Evolutionary conservation across 1,140 invertebrate genomes (phyloP), one percentile per base, ranked within the genome.

Genomic region (Nephila pilipes): DNA sequence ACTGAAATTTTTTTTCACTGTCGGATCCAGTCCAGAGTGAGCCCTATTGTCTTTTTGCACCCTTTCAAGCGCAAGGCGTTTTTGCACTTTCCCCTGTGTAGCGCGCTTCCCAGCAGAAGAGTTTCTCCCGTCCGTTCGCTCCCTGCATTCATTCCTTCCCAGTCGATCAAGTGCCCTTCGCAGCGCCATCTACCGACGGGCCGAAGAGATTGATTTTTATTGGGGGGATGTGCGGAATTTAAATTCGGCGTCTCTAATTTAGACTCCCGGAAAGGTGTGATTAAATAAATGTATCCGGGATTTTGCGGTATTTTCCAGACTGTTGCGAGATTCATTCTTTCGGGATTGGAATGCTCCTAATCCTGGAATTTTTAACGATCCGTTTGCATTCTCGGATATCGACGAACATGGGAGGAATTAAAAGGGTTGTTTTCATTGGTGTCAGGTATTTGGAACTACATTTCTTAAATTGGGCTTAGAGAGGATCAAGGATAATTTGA

Each of bases 61-160:
- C 20, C 22, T 60, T 22, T 4, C 20, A 22, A 20, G 58, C 58
- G 5, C 65, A 2, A 69, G 14, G 25, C n/a, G 25, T 16, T 29
- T 29, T 69, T 69, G 65, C 65, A 69, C 65, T 69, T 69, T 69
- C 65, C 58, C 29, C 25, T 69, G 65, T 69, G 25, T 32, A 29
- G 65, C 65, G 25, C 65, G 29, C 65, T 69, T 69, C 16, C 65
- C 65, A 69, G 29, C 25, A 32, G 12, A 69, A 29, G 69, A 75
- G 69, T 32, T 75, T 75, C 63, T n/a, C 12, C 46, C 58, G 58
- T 60, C 4, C 58, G 58, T 75, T 75, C 69, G 69, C 69, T 75
- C 29, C 69, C 69, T 75, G 69, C 69, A 75, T 75, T 75, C 69
- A 75, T 75, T 75, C 25, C 69, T 75, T 75, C 69, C 69, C 69